phyloP scores from a whole-genome alignment of 2,113 vertebrate genomes.

The Pterocles burchelli region DNA sequence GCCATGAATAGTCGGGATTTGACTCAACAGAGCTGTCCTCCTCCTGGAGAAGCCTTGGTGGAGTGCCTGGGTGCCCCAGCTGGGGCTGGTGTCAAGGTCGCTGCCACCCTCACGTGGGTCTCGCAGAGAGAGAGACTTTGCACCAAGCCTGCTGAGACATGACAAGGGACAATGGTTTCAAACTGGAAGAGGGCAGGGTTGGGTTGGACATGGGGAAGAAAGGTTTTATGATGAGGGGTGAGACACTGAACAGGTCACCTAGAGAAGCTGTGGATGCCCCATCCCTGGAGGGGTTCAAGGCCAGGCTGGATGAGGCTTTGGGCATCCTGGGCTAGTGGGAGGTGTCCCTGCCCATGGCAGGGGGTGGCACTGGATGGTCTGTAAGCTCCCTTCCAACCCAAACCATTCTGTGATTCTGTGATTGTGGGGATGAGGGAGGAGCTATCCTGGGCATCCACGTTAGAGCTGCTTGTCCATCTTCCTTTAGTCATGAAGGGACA shows the following conservation, averaged over 20 bases:
- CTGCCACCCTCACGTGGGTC: background rate
- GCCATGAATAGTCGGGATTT: background rate
- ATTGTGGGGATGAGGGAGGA: background rate
- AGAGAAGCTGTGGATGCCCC: background rate
- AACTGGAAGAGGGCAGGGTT: background rate
- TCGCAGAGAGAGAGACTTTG: background rate
- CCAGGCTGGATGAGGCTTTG: background rate
- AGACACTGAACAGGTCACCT: background rate
- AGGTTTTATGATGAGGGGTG: background rate
- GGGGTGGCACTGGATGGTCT: background rate
- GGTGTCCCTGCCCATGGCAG: background rate
- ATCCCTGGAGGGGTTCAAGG: background rate
- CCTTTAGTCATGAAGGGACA: background rate
- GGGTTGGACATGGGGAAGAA: background rate
- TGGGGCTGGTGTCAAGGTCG: background rate
- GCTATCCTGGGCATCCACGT: background rate
- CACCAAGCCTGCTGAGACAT: background rate
- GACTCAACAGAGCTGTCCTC: background rate
- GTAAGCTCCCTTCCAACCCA: background rate
- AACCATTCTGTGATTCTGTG: background rate
- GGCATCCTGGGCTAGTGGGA: background rate
- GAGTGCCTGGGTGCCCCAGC: background rate
- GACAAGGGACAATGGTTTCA: fast-evolving
- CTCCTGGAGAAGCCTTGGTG: background rate
- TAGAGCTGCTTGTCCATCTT: background rate